Conservation (phyloP, 2,113 vertebrate species). For the Motacilla alba region DNA sequence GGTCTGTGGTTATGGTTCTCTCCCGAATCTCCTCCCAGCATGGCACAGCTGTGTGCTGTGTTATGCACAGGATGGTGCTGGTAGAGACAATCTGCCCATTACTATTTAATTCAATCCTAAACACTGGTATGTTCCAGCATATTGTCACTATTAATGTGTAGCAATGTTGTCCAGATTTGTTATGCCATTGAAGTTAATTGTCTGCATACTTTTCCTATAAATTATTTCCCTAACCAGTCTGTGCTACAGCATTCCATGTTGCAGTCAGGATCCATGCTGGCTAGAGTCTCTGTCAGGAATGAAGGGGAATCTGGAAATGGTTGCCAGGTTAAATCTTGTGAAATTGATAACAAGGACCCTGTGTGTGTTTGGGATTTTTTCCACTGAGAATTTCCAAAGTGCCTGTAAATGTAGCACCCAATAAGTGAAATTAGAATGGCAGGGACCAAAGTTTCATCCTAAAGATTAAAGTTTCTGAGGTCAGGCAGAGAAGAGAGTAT, state of each 20-base stretch:
- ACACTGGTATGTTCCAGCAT: not conserved
- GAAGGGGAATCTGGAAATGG: not conserved
- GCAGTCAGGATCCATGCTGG: not conserved
- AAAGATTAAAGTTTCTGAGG: slow-evolving; percentile 27
- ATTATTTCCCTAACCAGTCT: not conserved
- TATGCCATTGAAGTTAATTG: slow-evolving; percentile 24
- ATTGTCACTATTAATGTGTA: slow-evolving; percentile 25
- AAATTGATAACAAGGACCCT: not conserved
- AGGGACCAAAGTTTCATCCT: not conserved
- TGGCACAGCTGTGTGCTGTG: not conserved
- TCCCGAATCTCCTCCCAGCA: not conserved
- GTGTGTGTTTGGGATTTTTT: not conserved
- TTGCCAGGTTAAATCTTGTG: not conserved
- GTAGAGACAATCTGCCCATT: slow-evolving; percentile 23
- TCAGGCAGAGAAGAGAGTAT: not conserved
- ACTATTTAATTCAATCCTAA: slow-evolving; percentile 24
- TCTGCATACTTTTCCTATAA: slow-evolving; percentile 8
- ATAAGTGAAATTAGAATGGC: not conserved
- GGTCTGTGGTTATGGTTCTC: not conserved
- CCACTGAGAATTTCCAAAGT: not conserved
- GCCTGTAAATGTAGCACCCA: not conserved
- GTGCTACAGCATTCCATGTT: not conserved
- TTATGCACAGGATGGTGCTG: not conserved
- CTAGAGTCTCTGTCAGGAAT: not conserved
- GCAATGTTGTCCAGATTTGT: slow-evolving; percentile 15